Evolutionary conservation across 64 coral and sea anemone genomes (phyloP).

Genomic region (Pachyseris speciosa): DNA sequence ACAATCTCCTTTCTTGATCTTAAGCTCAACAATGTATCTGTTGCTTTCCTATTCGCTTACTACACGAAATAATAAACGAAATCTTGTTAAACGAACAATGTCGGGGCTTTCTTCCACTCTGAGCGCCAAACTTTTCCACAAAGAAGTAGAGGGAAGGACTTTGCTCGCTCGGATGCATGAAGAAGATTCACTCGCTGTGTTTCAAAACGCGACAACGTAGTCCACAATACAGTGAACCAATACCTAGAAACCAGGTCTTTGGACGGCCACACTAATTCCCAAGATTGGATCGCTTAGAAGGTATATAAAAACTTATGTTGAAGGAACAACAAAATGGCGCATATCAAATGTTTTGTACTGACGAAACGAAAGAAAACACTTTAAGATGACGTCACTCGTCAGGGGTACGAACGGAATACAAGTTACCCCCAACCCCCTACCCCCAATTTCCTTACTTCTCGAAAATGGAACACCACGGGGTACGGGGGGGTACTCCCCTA

Average conservation of each 20-base stretch:
- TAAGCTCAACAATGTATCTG: conserved; percentile 24
- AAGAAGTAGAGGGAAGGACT: conserved; percentile 12
- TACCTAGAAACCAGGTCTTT: not conserved
- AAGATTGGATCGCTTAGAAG: not conserved
- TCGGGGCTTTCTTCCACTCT: conserved; percentile 82
- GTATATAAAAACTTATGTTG: not conserved
- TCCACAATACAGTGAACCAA: not conserved
- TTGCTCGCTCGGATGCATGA: conserved; percentile 28
- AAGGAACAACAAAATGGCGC: conserved; percentile 5
- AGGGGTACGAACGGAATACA: too few species aligned
- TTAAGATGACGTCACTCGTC: not conserved
- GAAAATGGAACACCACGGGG: too few species aligned
- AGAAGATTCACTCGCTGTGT: conserved; percentile 9
- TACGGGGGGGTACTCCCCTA: too few species aligned
- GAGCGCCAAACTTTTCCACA: conserved; percentile 68
- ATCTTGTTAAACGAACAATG: conserved; percentile 49
- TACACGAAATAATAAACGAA: conserved; percentile 3
- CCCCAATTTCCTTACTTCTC: too few species aligned
- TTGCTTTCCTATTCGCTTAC: conserved; percentile 4
- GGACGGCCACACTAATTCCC: not conserved
- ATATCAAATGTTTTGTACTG: not conserved
- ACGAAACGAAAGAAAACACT: not conserved
- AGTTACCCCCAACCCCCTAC: too few species aligned
- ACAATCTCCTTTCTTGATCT: not conserved
- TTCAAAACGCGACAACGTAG: not conserved